Evolutionary conservation across 2,113 vertebrate genomes (phyloP).

Genomic region (Brachypodius melanocephalos): DNA sequence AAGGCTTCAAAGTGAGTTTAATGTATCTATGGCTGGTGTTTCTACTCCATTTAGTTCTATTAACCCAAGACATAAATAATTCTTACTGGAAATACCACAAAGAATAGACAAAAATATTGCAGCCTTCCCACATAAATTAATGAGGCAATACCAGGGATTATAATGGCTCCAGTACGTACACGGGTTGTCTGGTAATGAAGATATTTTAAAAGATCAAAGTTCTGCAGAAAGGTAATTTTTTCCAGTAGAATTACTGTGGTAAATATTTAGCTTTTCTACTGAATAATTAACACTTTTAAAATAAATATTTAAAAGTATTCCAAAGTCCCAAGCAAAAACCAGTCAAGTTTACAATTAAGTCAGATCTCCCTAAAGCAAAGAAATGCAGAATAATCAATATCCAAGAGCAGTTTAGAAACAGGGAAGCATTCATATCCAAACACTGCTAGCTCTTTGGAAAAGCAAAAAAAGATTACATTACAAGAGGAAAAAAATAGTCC

Average conservation of each 20-base stretch:
- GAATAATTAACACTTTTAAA: neutral
- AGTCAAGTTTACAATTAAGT: neutral
- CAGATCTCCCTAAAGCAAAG: neutral
- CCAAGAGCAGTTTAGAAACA: neutral
- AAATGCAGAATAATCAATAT: neutral
- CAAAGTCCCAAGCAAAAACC: neutral
- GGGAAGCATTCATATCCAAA: neutral
- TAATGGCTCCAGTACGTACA: neutral
- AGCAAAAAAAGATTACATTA: neutral
- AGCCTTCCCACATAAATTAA: neutral
- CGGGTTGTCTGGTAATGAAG: neutral
- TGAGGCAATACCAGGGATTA: neutral
- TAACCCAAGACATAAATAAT: neutral
- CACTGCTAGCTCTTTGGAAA: neutral
- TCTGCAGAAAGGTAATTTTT: neutral
- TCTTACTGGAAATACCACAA: neutral
- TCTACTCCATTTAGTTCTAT: neutral
- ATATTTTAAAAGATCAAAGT: neutral
- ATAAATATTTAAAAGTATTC: constrained; percentile 28
- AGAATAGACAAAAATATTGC: neutral
- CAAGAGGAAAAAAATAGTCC: neutral
- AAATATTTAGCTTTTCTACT: constrained; percentile 24
- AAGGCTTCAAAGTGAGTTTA: neutral
- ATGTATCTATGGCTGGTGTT: neutral
- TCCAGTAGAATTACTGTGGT: neutral